Evolutionary conservation across 2,888 invertebrate genomes (phyloP).

Genomic region (Mesorhabditis belari): DNA sequence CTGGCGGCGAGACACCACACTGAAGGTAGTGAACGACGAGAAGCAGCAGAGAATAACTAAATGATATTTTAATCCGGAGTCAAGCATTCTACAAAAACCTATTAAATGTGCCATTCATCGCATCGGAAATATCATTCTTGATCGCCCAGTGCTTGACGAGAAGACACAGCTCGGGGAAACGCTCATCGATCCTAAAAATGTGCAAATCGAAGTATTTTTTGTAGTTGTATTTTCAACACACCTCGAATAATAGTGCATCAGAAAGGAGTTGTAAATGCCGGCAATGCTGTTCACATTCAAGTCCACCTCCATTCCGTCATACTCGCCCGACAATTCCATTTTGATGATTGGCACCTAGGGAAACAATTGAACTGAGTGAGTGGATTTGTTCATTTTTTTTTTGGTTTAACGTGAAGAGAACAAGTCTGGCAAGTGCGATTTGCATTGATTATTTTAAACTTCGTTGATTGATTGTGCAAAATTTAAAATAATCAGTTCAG

Average conservation of each 20-base stretch:
- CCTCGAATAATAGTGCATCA: conserved; percentile 50
- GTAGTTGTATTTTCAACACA: conserved; percentile 3
- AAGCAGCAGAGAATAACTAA: conserved; percentile 50
- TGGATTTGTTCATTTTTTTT: no score
- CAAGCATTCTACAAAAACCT: conserved; percentile 16
- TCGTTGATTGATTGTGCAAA: background rate
- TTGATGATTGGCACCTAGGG: conserved; percentile 43
- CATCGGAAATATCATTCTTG: conserved; percentile 33
- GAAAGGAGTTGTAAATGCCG: conserved; percentile 51
- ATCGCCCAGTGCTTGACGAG: conserved; percentile 52
- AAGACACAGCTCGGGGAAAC: conserved; percentile 45
- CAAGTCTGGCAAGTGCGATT: no score
- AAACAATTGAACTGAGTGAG: background rate
- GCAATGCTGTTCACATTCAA: conserved; percentile 50
- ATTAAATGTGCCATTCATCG: conserved; percentile 45
- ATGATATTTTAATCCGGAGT: background rate
- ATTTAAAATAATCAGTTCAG: background rate
- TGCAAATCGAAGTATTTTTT: background rate
- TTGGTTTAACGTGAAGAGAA: no score
- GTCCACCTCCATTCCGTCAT: conserved; percentile 43
- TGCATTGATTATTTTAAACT: no score
- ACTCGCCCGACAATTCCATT: conserved; percentile 23
- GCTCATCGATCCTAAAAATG: conserved; percentile 36
- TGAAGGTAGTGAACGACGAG: conserved; percentile 50
- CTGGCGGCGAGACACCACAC: conserved; percentile 35